These are phyloP conservation scores for Malurus cyaneus DNA, from an alignment of 2,113 vertebrate species.

Conservation along the genomic window DNA sequence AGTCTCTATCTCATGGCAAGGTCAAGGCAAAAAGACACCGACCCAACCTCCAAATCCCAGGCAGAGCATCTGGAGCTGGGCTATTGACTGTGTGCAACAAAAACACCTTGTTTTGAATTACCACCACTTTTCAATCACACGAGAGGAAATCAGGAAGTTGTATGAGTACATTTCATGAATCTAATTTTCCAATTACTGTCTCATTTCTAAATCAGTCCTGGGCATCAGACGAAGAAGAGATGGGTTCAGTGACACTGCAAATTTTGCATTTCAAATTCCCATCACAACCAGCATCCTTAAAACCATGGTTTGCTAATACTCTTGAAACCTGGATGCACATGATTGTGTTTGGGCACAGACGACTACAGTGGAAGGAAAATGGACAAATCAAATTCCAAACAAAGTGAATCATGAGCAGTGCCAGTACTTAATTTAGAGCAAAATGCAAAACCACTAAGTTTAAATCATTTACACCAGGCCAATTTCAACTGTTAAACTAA, in stretches of 20 bases:
- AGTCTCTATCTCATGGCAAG: not conserved
- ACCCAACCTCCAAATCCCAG: not conserved
- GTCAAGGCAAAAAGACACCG: not conserved
- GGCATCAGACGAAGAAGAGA: not conserved
- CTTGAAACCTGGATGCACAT: not conserved
- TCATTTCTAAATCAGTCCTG: constrained; percentile 10
- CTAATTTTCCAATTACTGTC: constrained; percentile 31
- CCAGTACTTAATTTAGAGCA: not conserved
- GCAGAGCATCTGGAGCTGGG: not conserved
- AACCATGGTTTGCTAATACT: not conserved
- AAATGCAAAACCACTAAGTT: not conserved
- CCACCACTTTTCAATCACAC: not conserved
- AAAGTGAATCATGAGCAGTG: not conserved
- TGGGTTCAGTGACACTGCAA: not conserved
- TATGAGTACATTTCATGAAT: not conserved
- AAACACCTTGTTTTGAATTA: not conserved
- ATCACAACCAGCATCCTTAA: constrained; percentile 6
- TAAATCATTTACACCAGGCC: not conserved
- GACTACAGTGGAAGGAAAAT: not conserved
- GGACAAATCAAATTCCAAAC: not conserved
- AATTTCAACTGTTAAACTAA: not conserved
- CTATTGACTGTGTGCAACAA: not conserved
- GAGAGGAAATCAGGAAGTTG: not conserved
- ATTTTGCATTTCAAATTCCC: constrained; percentile 36
- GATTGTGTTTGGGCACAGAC: not conserved